Evolutionary conservation across 2,113 vertebrate genomes (phyloP).

Genomic region (Oenanthe melanoleuca): DNA sequence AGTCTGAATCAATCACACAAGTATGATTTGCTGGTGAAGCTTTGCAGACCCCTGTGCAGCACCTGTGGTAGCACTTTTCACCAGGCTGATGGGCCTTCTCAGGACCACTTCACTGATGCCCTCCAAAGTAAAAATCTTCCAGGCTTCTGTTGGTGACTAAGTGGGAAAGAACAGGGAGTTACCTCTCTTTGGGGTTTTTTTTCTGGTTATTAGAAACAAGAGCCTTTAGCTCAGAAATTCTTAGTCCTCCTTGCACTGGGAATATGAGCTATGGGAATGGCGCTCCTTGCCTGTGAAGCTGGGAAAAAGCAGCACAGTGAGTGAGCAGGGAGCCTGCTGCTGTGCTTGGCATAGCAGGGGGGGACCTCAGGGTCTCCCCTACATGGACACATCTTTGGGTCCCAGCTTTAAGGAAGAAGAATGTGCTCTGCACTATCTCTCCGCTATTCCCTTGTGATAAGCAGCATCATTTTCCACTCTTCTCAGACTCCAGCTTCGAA

Average conservation of each 20-base stretch:
- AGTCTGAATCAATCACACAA: rapidly evolving
- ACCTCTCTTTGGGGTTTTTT: rapidly evolving
- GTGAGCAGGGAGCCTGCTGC: background rate
- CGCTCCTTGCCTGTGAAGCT: background rate
- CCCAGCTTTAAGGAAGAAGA: background rate
- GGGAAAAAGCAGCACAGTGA: background rate
- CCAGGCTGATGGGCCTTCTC: background rate
- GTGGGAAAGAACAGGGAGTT: background rate
- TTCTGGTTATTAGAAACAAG: background rate
- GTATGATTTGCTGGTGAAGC: background rate
- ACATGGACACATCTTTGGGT: background rate
- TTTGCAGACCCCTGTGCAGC: background rate
- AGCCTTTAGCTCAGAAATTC: background rate
- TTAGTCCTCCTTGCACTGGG: background rate
- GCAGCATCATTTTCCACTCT: background rate
- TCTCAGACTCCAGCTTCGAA: background rate
- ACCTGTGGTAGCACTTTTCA: rapidly evolving
- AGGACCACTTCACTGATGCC: background rate
- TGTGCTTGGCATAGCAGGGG: background rate
- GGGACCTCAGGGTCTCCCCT: rapidly evolving
- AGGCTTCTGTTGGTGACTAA: background rate
- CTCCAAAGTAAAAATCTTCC: background rate
- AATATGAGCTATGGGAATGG: rapidly evolving
- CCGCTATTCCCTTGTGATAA: background rate
- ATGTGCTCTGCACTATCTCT: background rate